Base-by-base conservation (phyloP, 2,888 invertebrate genomes). In the Lagria hirta region DNA sequence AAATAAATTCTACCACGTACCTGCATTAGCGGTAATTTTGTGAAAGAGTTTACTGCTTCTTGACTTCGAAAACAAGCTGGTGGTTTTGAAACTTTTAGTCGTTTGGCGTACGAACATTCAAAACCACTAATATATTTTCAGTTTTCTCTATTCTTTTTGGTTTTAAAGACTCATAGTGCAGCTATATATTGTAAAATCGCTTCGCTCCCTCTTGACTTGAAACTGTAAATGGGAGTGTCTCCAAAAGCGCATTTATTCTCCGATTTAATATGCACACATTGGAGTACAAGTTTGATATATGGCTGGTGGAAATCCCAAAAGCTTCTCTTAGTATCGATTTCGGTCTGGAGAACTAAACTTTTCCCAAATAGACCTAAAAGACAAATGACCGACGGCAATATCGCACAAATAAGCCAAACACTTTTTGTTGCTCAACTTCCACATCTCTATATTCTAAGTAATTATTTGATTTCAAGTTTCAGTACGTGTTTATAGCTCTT, bases 211-310 rank as follows among this genome's bases (percentile, higher is more conserved):
- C 20, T 5, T 18, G 20, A 6, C 20, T 6, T 6, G n/a, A 18
- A 18, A 12, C 22, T 23, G 34, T n/a, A 22, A 14, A 21, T 22
- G 29, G 29, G 30, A 30, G 38, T 17, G 30, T 38, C 38, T 38
- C 30, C 16, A 16, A 18, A 12, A 11, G 13, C 13, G 35, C 47
- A 48, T 50, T 53, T 43, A 45, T 50, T 42, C 34, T 24, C 35
- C 37, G 38, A 34, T 52, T 56, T 54, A 52, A 56, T 51, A 53
- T 53, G 54, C 53, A 51, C 47, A 49, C 50, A 52, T 52, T 46
- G 52, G 47, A 43, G 48, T 43, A 55, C 41, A 44, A 51, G 47
- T 55, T 53, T 55, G 55, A 51, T 55, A 50, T 53, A 55, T 47
- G 51, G 48, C 27, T 44, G 34, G 41, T 33, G 42, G 43, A 51